phyloP scores from a whole-genome alignment of 1,140 invertebrate species.

The Pogonomyrmex barbatus region DNA sequence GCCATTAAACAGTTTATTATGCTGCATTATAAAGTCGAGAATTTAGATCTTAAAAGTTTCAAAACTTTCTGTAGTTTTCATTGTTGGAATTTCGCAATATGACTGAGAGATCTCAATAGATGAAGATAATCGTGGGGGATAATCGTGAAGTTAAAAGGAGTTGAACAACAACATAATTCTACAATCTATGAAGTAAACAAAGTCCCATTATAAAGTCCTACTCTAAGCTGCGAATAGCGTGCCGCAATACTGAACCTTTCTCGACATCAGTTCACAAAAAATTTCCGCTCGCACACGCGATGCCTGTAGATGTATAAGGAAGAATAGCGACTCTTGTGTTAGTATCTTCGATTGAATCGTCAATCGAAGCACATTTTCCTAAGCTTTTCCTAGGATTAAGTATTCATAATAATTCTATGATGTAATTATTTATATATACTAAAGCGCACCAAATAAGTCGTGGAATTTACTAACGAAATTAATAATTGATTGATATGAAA shows the following conservation, averaged over 20 bases:
- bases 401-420: background rate
- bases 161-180: constrained; percentile 68
- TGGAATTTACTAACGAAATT: background rate
- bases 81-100: constrained; percentile 17
- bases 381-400: background rate
- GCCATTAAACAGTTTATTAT: background rate
- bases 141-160: constrained; percentile 36
- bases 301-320: background rate
- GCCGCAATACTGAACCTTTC: constrained; percentile 39
- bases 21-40: background rate
- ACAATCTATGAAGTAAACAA: constrained; percentile 24
- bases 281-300: constrained; percentile 33
- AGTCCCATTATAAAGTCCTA: constrained; percentile 54
- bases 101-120: background rate
- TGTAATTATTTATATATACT: background rate
- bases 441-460: background rate
- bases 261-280: background rate
- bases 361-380: background rate
- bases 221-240: constrained; percentile 66
- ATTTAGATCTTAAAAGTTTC: background rate
- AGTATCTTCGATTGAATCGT: background rate
- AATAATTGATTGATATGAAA: background rate
- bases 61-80: background rate
- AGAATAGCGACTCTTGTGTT: background rate
- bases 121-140: background rate